Percentiles rank a stretch among this genome's conserved stretches.
Evolutionary conservation across 2,113 vertebrate genomes (phyloP).

Genomic region (Megaceryle torquata): DNA sequence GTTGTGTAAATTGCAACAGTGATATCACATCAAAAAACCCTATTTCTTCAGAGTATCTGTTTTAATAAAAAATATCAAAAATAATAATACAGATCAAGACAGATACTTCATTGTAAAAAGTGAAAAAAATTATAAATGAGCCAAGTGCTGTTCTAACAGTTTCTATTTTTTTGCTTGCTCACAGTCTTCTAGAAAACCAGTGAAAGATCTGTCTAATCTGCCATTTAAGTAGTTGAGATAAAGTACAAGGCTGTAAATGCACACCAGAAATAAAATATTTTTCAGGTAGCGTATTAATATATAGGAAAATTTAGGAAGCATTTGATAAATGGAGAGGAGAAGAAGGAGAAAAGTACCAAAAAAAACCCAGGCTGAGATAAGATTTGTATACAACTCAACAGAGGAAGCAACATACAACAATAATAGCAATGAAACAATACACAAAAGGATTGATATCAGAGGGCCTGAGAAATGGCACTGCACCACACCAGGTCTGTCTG

Average conservation of each 20-base stretch:
- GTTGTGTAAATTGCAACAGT: background rate
- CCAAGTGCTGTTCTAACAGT: background rate
- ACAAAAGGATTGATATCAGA: too few species aligned
- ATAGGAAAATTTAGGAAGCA: background rate
- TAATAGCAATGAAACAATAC: too few species aligned
- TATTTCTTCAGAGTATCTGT: background rate
- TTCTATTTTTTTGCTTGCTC: background rate
- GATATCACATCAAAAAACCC: rapidly evolving
- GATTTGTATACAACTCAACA: too few species aligned
- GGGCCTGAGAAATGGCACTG: too few species aligned
- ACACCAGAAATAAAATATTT: background rate
- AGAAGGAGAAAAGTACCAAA: too few species aligned
- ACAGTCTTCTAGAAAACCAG: background rate
- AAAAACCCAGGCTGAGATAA: too few species aligned
- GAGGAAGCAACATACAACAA: too few species aligned
- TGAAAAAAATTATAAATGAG: background rate
- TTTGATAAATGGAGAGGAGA: background rate
- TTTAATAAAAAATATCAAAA: background rate
- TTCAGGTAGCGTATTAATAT: background rate
- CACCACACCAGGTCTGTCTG: too few species aligned
- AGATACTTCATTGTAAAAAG: background rate
- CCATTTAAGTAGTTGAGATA: background rate
- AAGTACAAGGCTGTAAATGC: background rate
- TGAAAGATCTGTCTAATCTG: background rate
- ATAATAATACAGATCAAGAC: background rate